phyloP scores from a whole-genome alignment of 2,888 invertebrate genomes.

The Eupithecia subfuscata region DNA sequence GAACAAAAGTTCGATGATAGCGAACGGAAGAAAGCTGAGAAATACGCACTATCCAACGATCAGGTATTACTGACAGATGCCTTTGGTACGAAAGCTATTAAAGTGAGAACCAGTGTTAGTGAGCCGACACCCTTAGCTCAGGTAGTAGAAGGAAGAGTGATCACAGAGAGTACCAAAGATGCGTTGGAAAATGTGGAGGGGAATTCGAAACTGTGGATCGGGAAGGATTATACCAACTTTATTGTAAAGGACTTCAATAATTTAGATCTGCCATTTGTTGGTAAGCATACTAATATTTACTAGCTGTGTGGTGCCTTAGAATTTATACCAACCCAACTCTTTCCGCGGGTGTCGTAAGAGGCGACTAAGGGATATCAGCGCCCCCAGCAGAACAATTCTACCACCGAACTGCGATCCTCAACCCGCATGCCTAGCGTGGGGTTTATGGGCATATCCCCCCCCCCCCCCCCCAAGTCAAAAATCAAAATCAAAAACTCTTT shows the following conservation, averaged over 20 bases:
- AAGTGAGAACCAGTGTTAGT: slow-evolving; percentile 54
- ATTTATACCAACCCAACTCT: no score
- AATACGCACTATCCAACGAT: slow-evolving; percentile 74
- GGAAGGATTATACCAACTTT: slow-evolving; percentile 98
- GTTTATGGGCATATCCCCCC: no score
- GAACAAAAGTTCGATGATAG: slow-evolving; percentile 76
- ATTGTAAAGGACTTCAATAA: slow-evolving; percentile 97
- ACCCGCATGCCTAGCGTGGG: no score
- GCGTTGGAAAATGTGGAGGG: slow-evolving; percentile 81
- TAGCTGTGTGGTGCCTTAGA: background rate
- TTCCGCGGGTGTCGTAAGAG: no score
- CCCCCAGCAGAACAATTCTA: no score
- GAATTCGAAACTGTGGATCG: slow-evolving; percentile 95
- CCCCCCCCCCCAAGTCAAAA: no score
- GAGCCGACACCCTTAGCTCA: slow-evolving; percentile 70
- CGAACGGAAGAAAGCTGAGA: slow-evolving; percentile 77
- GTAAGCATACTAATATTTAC: slow-evolving; percentile 55
- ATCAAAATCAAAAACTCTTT: no score
- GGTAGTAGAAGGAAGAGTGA: slow-evolving; percentile 72
- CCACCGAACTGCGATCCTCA: no score
- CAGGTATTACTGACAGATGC: slow-evolving; percentile 66
- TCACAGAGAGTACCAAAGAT: slow-evolving; percentile 69
- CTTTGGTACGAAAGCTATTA: slow-evolving; percentile 47
- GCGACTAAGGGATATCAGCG: no score
- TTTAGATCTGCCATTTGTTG: slow-evolving; percentile 92